A percentile compares a stretch with the other conserved stretches of the same genome.
phyloP scores from a whole-genome alignment of 2,113 vertebrate genomes.

The Phyllostomus discolor region DNA sequence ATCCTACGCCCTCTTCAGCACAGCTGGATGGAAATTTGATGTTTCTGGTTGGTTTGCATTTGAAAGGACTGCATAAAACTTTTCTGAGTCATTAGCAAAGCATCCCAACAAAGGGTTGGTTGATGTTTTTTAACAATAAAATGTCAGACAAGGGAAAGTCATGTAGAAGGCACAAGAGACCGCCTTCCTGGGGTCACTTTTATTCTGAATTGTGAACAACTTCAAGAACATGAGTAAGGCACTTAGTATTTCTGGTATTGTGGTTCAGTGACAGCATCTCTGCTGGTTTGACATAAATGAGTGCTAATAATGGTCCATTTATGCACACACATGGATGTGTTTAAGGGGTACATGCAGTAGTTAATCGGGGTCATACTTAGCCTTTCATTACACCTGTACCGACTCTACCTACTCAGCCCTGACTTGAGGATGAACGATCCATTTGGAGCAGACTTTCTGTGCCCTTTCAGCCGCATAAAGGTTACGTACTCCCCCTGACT shows the following conservation, averaged over 20 bases:
- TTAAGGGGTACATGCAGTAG: conserved; percentile 1
- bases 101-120: conserved; percentile 47
- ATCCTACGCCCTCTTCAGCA: neutral
- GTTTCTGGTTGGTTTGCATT: neutral
- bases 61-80: conserved; percentile 41
- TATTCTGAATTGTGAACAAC: conserved; percentile 48
- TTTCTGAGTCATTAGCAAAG: conserved; percentile 34
- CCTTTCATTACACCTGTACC: neutral
- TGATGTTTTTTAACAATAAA: conserved; percentile 46
- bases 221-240: conserved; percentile 62
- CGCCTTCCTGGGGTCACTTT: conserved; percentile 49
- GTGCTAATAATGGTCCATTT: conserved; percentile 19
- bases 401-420: neutral
- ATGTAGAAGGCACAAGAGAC: conserved; percentile 36
- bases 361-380: neutral
- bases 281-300: neutral
- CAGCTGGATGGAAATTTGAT: conserved; percentile 38
- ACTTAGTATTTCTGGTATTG: conserved; percentile 20
- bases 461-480: neutral
- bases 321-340: neutral
- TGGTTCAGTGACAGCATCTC: neutral
- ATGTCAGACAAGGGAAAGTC: conserved; percentile 60
- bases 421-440: neutral
- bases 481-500: neutral
- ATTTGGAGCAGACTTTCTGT: conserved; percentile 6